phyloP scores from a whole-genome alignment of 2,888 invertebrate species.

The Itoplectis maculator region DNA sequence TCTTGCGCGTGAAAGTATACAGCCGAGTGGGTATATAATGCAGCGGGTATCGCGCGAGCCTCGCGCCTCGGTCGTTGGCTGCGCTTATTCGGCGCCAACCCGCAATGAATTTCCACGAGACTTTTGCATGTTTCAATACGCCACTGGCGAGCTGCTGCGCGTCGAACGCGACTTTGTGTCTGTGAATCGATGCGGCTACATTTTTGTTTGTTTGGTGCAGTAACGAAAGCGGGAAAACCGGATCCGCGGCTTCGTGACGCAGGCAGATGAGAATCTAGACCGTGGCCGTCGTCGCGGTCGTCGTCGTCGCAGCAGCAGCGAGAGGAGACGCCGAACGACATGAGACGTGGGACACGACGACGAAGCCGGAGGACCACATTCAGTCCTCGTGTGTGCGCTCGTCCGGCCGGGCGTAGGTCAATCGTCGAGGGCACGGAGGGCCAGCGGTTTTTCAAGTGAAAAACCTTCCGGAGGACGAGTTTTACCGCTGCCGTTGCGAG shows the following conservation, averaged over 20 bases:
- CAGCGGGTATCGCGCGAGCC: slow-evolving; percentile 1
- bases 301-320: neutral
- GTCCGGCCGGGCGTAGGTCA: slow-evolving; percentile 21
- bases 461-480: neutral
- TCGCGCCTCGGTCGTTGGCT: neutral
- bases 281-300: slow-evolving; percentile 23
- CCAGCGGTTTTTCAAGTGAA: neutral
- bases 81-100: neutral
- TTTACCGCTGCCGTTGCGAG: neutral
- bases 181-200: neutral
- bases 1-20: slow-evolving; percentile 63
- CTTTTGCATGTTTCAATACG: no score
- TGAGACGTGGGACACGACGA: neutral
- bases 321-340: slow-evolving; percentile 28
- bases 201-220: neutral
- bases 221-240: slow-evolving; percentile 52
- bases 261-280: slow-evolving; percentile 63
- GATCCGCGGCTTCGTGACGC: slow-evolving; percentile 50
- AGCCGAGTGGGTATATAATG: slow-evolving; percentile 18
- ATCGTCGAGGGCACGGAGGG: slow-evolving; percentile 1
- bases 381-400: neutral
- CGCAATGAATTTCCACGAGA: slow-evolving; percentile 4
- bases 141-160: no score
- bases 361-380: neutral
- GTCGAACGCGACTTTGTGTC: neutral